phyloP scores from a whole-genome alignment of 2,797 vertebrate species.

The Siniperca undulata region DNA sequence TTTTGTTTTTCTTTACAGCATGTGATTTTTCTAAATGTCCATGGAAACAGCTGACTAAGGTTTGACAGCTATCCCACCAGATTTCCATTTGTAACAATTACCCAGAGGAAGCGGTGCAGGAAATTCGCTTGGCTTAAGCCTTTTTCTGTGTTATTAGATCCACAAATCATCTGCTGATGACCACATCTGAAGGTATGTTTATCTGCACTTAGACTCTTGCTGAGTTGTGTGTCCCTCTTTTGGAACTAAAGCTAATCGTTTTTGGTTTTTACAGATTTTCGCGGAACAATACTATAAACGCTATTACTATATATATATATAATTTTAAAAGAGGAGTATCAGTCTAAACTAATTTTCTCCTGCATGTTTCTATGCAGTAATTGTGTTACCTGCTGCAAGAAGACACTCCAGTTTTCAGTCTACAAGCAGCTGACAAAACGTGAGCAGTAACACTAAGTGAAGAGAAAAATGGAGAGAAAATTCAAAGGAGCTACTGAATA shows the following conservation, averaged over 20 bases:
- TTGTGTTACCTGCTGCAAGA: neutral
- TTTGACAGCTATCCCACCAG: slow-evolving; percentile 55
- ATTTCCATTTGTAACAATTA: slow-evolving; percentile 56
- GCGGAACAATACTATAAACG: neutral
- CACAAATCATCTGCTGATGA: slow-evolving; percentile 75
- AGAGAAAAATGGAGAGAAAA: neutral
- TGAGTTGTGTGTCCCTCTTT: neutral
- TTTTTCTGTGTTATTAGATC: slow-evolving; percentile 64
- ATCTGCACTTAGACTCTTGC: neutral
- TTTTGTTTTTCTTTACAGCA: slow-evolving; percentile 73
- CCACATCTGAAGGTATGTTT: slow-evolving; percentile 78
- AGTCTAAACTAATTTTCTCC: neutral
- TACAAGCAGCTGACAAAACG: neutral
- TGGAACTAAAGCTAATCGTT: too few species aligned
- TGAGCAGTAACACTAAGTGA: neutral
- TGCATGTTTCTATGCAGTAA: neutral
- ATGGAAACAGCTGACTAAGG: slow-evolving; percentile 73
- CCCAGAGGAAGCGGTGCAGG: slow-evolving; percentile 62
- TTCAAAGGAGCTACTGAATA: neutral
- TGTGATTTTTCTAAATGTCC: slow-evolving; percentile 79
- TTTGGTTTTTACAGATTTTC: neutral
- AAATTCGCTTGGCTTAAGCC: slow-evolving; percentile 65
- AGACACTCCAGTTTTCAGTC: neutral
- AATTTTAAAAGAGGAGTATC: neutral
- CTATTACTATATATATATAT: neutral